These are phyloP conservation scores for Himantopus leucocephalus DNA, from an alignment of 2,113 vertebrate genomes.

Conservation along the genomic window DNA sequence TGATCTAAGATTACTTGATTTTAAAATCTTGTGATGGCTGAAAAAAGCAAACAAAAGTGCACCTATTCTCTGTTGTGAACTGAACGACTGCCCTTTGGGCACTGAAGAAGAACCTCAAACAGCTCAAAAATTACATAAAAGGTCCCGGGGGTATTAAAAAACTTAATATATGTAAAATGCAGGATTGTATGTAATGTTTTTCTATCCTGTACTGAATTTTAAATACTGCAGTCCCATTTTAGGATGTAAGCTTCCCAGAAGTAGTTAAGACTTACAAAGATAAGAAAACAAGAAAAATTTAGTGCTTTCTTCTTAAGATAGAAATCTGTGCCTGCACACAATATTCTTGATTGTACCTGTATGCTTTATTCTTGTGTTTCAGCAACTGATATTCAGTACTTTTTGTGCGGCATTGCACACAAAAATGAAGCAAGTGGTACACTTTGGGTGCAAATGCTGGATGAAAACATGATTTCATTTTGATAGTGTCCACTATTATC, in stretches of 20 bases:
- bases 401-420: not conserved
- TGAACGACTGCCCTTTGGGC: not conserved
- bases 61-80: not conserved
- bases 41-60: not conserved
- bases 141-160: not conserved
- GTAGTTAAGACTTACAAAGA: not conserved
- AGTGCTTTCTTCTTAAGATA: not conserved
- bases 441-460: not conserved
- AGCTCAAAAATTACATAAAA: not conserved
- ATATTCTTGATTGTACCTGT: not conserved
- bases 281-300: not conserved
- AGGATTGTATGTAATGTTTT: not conserved
- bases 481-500: not conserved
- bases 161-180: not conserved
- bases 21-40: not conserved
- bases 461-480: not conserved
- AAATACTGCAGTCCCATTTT: not conserved
- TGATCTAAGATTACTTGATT: not conserved
- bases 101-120: not conserved
- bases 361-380: conserved; percentile 16
- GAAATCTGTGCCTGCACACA: not conserved
- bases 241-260: not conserved
- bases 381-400: not conserved
- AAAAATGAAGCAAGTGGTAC: not conserved
- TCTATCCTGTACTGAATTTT: not conserved